Evolutionary conservation across 2,888 invertebrate genomes (phyloP), one percentile per base, ranked within the genome.

Genomic region (Cylloceria caligata): DNA sequence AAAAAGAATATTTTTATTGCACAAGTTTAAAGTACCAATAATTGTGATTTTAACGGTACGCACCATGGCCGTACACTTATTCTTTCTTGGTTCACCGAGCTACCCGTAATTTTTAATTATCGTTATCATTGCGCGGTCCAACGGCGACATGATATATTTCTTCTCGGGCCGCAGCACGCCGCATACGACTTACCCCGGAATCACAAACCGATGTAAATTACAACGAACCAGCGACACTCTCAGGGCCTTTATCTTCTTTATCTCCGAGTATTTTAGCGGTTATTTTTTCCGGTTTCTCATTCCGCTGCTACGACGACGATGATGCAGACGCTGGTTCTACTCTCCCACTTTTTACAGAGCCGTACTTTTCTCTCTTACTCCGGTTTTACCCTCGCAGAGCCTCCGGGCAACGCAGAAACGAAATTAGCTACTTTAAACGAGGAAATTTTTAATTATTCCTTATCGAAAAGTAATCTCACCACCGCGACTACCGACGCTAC

Each of bases 361-460:
- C 49, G 55, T 39, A 30, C 16, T 74, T 71, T 68, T 64, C 73
- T 78, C 52, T 75, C 60, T 65, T 65, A 9, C 57, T 21, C 45
- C 55, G n/a, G 60, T 57, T 68, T 30, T 68, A 85, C 83, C 80
- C 79, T 77, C 60, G 81, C 75, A 62, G 77, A 49, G 81, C 77
- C 81, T 78, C 24, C 80, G 80, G 75, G 77, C 83, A 85, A 87
- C 84, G 88, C 85, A 88, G 88, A 88, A 87, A 89, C 88, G 87
- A 91, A 92, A 92, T 92, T 91, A 92, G 90, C 91, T 89, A 88
- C 90, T 89, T 92, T 91, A 91, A 92, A 92, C 90, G 93, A 92
- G 92, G 92, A 91, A 92, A 91, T 91, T 93, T 93, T 93, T 93
- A 93, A 93, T 93, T 93, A 93, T 92, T 91, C 90, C 93, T 93